Conservation (phyloP, 2,797 vertebrate genomes). For the Phoxinus dragarum region DNA sequence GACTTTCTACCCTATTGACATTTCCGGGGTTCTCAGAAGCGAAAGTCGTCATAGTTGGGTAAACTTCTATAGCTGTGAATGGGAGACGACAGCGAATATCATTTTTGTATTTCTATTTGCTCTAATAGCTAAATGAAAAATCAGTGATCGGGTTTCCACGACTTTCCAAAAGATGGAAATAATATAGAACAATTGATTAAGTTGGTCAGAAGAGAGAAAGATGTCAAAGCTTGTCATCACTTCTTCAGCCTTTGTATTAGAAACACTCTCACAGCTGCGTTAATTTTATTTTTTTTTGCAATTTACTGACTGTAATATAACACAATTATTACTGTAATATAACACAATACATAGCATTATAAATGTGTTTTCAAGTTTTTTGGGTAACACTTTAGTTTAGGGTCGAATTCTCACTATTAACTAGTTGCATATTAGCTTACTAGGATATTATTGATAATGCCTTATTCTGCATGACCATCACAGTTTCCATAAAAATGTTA, state of each 20-base stretch:
- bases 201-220: neutral
- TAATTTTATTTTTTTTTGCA: neutral
- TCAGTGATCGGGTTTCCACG: no score
- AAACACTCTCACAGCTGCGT: neutral
- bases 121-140: no score
- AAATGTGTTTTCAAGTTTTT: neutral
- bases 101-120: no score
- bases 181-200: no score
- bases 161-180: no score
- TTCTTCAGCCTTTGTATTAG: neutral
- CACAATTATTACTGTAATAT: neutral
- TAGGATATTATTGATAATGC: no score
- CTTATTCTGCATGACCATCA: neutral
- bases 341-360: neutral
- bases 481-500: neutral
- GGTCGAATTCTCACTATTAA: no score
- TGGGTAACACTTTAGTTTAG: no score
- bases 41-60: neutral
- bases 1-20: neutral
- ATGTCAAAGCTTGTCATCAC: neutral
- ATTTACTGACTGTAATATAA: neutral
- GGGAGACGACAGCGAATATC: no score
- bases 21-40: neutral
- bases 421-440: no score
- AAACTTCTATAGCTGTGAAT: neutral